Base-by-base conservation (phyloP, 2,113 vertebrate genomes). In the Gobio gobio region DNA sequence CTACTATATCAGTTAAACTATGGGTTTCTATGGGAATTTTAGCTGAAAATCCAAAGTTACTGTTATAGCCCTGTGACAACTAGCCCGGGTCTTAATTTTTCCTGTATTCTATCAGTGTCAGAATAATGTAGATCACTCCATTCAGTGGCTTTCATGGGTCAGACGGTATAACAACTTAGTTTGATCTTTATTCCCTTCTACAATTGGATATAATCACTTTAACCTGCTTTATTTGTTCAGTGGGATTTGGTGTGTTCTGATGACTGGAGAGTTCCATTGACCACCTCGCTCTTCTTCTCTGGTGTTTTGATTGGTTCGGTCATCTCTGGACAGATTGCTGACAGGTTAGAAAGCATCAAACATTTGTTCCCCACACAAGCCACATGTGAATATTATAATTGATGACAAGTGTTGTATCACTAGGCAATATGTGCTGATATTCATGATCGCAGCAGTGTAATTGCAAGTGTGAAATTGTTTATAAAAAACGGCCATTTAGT, bases 201-300 rank as follows among this genome's bases (percentile, higher is more conserved):
- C 20, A 63, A 18, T 10, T 68, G 43, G n/a, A 43, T 22, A 9
- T 20, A 51, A 29, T 26, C 8, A 51, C 33, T n/a, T n/a, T 5
- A 22, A 51, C 33, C 10, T 66, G 29, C 10, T 10, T 26, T 81
- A 43, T 88, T 18, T 26, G 70, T 26, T 45, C 96, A 98, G 97
- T 98, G 97, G 97, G 93, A 98, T 90, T 94, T 98, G 82, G 96
- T 99, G 14, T 98, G 97, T 93, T 93, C 93, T 16, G 77, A 98
- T 6, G 93, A 95, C 87, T 98, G 97, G 97, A 98, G 97, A 91
- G 91, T 88, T 16, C 98, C 98, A 0, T 13, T 98, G 89, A 96
- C 95, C 2, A 91, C 95, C 54, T 98, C 98, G 40, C 47, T 97
- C 72, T 97, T 95, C 92, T 99, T 96, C 84, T 90, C 90, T 90